Conservation (phyloP, 2,113 vertebrate genomes). For the Pongo abelii region DNA sequence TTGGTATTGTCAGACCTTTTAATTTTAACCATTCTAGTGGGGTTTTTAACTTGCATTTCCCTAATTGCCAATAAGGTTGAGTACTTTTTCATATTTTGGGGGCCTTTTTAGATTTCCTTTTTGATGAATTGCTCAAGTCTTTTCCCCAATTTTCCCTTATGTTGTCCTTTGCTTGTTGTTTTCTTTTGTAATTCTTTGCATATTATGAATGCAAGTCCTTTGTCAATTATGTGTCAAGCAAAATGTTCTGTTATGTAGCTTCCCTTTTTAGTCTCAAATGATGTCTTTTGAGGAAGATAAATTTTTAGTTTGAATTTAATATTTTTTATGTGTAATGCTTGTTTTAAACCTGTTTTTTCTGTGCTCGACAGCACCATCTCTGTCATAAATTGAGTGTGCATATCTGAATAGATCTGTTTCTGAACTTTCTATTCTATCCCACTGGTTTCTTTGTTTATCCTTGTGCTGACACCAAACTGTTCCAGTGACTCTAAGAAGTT, state of each 20-base stretch:
- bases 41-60: conserved; percentile 28
- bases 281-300: neutral
- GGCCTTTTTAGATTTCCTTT: conserved; percentile 36
- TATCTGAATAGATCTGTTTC: neutral
- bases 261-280: neutral
- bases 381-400: neutral
- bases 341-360: neutral
- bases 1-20: neutral
- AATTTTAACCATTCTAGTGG: neutral
- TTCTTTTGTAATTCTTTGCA: conserved; percentile 37
- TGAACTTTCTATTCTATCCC: neutral
- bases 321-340: neutral
- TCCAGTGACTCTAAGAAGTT: neutral
- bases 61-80: neutral
- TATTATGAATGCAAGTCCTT: neutral
- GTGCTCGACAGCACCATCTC: neutral
- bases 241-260: neutral
- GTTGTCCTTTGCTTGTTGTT: conserved; percentile 9
- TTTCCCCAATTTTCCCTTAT: conserved; percentile 41
- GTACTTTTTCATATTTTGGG: neutral
- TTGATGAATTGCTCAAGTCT: conserved; percentile 2
- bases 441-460: neutral
- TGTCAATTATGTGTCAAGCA: neutral
- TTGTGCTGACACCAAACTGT: neutral
- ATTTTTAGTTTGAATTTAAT: conserved; percentile 2